Base-by-base conservation (phyloP, 1,140 invertebrate species). In the Dendroctonus ponderosae region DNA sequence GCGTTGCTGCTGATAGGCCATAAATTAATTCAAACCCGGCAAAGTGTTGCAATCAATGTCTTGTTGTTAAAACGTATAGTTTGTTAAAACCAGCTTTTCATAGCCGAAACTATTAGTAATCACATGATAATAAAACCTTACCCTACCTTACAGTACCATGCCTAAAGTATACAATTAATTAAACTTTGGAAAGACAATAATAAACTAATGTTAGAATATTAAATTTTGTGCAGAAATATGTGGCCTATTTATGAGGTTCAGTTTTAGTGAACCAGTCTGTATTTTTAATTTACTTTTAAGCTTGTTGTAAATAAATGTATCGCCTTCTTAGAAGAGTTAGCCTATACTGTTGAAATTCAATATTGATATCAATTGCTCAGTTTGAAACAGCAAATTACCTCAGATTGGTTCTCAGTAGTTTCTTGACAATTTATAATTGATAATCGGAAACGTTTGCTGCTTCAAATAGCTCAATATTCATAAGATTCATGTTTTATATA, bases 211-310 rank as follows among this genome's bases (percentile, higher is more conserved):
- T 44, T 59, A 59, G 46, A 46, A 44, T 48, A 59, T 26, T 46
- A 59, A 62, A 62, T 40, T 38, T 52, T 62, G 60, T 62, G 60
- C 60, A 62, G 60, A 62, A 62, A 62, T 62, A 51, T 15, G 60
- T 52, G 60, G 60, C 60, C 60, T 62, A 62, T 53, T 62, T 62
- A 48, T 60, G 39, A 39, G 50, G 60, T 62, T 62, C 60, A 62
- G 60, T 62, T 62, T 62, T 62, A 62, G 50, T 62, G 60, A 62
- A 62, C 60, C 50, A 52, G 8, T 51, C 41, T 52, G 60, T 62
- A 62, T 51, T 53, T 62, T 62, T 42, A 39, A 39, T 44, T 12
- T 62, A 52, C 41, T 9, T 39, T 62, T 62, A 52, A 15, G 50
- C 49, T 62, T 52, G 50, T 12, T 62, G 60, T 62, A 62, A 62